Conservation (phyloP, 2,888 invertebrate genomes). For the Phyto melanocephala region DNA sequence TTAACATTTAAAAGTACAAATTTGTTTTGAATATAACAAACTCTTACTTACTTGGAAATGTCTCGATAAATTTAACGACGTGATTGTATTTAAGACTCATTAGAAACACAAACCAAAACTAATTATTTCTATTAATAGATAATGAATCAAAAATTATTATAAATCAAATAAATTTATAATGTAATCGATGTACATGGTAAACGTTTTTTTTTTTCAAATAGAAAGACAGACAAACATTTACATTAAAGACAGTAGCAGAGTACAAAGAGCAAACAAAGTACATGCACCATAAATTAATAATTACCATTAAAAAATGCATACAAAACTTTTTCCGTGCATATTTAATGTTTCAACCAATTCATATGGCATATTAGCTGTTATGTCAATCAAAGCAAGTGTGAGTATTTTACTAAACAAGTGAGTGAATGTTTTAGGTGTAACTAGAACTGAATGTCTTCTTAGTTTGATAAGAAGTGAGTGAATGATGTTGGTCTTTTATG, state of each 20-base stretch:
- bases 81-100: conserved; percentile 31
- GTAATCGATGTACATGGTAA: background rate
- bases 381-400: background rate
- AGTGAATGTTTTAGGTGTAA: background rate
- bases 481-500: too few relatives aligned
- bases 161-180: conserved; percentile 3
- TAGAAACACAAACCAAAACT: background rate
- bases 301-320: background rate
- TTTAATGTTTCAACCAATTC: background rate
- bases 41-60: conserved; percentile 9
- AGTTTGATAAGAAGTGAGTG: too few relatives aligned
- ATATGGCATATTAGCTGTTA: background rate
- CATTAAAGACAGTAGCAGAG: background rate
- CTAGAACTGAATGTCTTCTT: too few relatives aligned
- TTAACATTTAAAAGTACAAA: conserved; percentile 14
- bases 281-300: too few relatives aligned
- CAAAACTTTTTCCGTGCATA: background rate
- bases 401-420: background rate
- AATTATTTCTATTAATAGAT: conserved; percentile 1
- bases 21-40: conserved; percentile 23
- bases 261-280: background rate
- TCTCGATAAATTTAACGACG: conserved; percentile 34
- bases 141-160: conserved; percentile 26
- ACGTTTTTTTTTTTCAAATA: background rate
- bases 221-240: background rate